Evolutionary conservation across 2,888 invertebrate species (phyloP).

Genomic region (Macaria notata): DNA sequence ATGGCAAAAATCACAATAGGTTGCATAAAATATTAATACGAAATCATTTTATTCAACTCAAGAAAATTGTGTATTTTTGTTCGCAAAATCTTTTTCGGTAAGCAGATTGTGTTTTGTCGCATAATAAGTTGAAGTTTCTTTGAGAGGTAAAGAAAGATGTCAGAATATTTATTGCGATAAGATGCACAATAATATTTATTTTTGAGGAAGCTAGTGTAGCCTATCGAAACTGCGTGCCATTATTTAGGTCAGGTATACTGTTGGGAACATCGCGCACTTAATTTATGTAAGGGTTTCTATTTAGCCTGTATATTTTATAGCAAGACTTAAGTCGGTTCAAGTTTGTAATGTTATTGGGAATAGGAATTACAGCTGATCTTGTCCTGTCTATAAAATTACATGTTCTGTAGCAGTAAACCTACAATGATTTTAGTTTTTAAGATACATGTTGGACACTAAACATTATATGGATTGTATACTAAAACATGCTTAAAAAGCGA

Average conservation of each 20-base stretch:
- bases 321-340: no score
- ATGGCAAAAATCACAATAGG: no score
- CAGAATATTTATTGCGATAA: conserved; percentile 12
- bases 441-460: no score
- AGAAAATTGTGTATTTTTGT: not conserved
- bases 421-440: no score
- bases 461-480: no score
- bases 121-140: conserved; percentile 25
- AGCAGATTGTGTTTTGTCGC: conserved; percentile 5
- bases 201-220: conserved; percentile 24
- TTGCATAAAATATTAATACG: not conserved
- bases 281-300: not conserved
- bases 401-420: no score
- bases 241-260: conserved; percentile 37
- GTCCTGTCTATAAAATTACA: no score
- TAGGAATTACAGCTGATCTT: no score
- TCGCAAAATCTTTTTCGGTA: no score
- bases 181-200: conserved; percentile 8
- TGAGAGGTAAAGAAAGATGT: conserved; percentile 22
- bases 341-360: no score
- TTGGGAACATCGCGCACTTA: conserved; percentile 30
- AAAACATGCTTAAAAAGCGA: conserved; percentile 13
- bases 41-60: not conserved
- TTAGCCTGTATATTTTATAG: no score
- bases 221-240: conserved; percentile 48